Conservation (phyloP, 2,113 vertebrate species). For the Choloepus hoffmanni region DNA sequence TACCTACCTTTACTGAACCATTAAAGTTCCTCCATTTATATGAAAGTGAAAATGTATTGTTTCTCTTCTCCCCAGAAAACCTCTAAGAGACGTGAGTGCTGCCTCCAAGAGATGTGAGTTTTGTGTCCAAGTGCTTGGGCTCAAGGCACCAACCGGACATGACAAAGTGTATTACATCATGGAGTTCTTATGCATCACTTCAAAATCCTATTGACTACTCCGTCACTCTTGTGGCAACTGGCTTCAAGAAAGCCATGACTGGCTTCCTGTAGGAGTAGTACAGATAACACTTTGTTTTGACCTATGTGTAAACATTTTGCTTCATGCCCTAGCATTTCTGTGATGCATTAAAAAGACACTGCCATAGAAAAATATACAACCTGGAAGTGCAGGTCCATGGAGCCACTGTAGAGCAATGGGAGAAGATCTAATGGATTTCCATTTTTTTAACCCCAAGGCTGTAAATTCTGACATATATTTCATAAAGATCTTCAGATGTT, state of each 20-base stretch:
- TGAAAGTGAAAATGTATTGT: background rate
- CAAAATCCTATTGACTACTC: background rate
- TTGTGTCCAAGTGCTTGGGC: background rate
- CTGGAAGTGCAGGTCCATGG: background rate
- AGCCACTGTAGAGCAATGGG: background rate
- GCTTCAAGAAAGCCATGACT: background rate
- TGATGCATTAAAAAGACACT: background rate
- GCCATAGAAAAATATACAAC: background rate
- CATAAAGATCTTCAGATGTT: background rate
- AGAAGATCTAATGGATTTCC: background rate
- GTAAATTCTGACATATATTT: background rate
- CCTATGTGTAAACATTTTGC: background rate
- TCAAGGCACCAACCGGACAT: background rate
- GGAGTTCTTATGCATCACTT: accelerated
- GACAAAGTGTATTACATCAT: background rate
- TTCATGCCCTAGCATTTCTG: background rate
- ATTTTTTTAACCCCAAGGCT: background rate
- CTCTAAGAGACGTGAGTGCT: background rate
- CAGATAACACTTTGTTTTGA: background rate
- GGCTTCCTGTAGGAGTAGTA: background rate
- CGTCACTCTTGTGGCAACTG: background rate
- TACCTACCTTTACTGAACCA: background rate
- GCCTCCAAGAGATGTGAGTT: background rate
- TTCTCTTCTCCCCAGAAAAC: background rate
- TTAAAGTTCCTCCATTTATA: background rate